phyloP scores from a whole-genome alignment of 2,888 invertebrate genomes.

The Rotaria macrura region DNA sequence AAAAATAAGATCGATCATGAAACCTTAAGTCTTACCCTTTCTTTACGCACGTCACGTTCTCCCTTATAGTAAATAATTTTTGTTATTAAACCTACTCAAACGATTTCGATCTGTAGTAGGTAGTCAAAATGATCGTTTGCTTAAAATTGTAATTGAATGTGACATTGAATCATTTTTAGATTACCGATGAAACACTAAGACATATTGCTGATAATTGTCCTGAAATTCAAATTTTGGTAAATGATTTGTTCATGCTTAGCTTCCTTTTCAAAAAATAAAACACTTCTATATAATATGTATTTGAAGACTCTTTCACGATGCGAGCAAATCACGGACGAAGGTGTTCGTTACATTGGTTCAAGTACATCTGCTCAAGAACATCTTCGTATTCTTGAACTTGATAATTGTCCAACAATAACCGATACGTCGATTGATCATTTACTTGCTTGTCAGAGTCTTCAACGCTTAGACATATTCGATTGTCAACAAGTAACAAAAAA shows the following conservation, averaged over 20 bases:
- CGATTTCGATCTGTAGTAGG: too few relatives aligned
- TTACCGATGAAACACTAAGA: slow-evolving; percentile 83
- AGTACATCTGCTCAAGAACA: slow-evolving; percentile 84
- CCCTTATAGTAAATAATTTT: too few relatives aligned
- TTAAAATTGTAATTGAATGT: too few relatives aligned
- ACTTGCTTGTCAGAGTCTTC: slow-evolving; percentile 81
- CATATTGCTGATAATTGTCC: slow-evolving; percentile 90
- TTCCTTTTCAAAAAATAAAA: not conserved
- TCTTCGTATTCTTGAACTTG: slow-evolving; percentile 71
- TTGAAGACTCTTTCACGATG: slow-evolving; percentile 89
- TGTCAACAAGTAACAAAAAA: slow-evolving; percentile 94
- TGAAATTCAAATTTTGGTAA: slow-evolving; percentile 79
- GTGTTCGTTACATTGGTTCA: slow-evolving; percentile 80
- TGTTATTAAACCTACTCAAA: too few relatives aligned
- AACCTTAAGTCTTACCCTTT: too few relatives aligned
- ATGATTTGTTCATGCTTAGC: slow-evolving; percentile 39
- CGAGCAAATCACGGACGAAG: slow-evolving; percentile 94
- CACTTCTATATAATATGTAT: slow-evolving; percentile 26
- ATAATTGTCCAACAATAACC: slow-evolving; percentile 95
- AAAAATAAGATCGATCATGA: too few relatives aligned
- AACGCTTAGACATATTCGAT: slow-evolving; percentile 93
- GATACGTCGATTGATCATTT: slow-evolving; percentile 90
- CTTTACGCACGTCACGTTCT: too few relatives aligned
- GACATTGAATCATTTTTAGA: slow-evolving; percentile 48
- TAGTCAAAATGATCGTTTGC: too few relatives aligned